Evolutionary conservation across 2,797 vertebrate genomes (phyloP).

Genomic region (Tapirus indicus): DNA sequence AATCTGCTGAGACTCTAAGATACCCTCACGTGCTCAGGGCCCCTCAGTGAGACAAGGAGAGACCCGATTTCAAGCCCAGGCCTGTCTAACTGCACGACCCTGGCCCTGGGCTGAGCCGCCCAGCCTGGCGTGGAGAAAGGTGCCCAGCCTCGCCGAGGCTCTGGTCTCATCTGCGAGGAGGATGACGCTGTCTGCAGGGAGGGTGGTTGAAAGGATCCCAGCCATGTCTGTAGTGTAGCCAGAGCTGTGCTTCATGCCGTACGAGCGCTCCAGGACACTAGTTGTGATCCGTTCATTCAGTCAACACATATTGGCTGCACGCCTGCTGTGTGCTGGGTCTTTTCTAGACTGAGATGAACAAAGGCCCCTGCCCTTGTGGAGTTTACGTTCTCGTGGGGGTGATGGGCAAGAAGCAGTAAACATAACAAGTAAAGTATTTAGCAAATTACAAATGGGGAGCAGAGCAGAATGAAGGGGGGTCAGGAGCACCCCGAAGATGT

Average conservation of each 20-base stretch:
- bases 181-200: rapidly evolving
- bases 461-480: neutral
- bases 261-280: rapidly evolving
- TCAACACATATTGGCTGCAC: rapidly evolving
- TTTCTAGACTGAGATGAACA: neutral
- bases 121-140: neutral
- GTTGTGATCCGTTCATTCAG: neutral
- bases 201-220: neutral
- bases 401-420: neutral
- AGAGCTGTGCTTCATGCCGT: rapidly evolving
- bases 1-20: neutral
- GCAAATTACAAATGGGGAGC: rapidly evolving
- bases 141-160: rapidly evolving
- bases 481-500: neutral
- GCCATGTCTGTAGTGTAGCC: rapidly evolving
- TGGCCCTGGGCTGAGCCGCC: neutral
- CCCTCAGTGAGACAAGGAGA: neutral
- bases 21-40: neutral
- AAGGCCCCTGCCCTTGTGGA: neutral
- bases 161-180: neutral
- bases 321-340: neutral
- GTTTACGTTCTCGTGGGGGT: rapidly evolving
- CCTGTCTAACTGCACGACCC: neutral
- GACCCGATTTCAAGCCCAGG: rapidly evolving
- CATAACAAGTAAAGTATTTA: neutral